Evolutionary conservation across 2,113 vertebrate species (phyloP).

Genomic region (Dasyurus viverrinus): DNA sequence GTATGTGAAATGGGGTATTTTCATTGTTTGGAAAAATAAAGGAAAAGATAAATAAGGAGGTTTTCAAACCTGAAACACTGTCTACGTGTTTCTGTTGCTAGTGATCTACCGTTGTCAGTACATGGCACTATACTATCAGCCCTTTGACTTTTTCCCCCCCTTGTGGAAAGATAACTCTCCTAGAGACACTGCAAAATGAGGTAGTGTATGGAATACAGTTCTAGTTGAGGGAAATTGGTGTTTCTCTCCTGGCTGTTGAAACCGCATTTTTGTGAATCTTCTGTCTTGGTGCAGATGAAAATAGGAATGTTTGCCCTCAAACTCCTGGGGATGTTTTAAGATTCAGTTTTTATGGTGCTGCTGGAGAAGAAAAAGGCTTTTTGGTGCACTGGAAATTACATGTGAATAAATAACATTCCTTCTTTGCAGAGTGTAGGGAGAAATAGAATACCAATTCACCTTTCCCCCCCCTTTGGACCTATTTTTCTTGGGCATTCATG

Average conservation of each 20-base stretch:
- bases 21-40: neutral
- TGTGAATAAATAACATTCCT: neutral
- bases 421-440: neutral
- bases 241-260: neutral
- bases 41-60: neutral
- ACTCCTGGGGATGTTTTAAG: neutral
- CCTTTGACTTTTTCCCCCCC: neutral
- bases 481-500: neutral
- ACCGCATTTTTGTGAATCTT: neutral
- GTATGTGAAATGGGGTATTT: neutral
- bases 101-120: no score
- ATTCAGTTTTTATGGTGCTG: neutral
- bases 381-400: neutral
- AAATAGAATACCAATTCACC: neutral
- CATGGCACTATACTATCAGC: neutral
- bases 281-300: neutral
- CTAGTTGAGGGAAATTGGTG: neutral
- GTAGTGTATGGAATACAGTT: no score
- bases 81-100: neutral
- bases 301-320: neutral
- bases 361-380: neutral
- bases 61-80: neutral
- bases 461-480: neutral
- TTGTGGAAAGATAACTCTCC: neutral
- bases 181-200: neutral